Percentiles rank a stretch among this genome's conserved stretches.
phyloP scores from a whole-genome alignment of 2,797 vertebrate genomes.

The Tapera naevia region DNA sequence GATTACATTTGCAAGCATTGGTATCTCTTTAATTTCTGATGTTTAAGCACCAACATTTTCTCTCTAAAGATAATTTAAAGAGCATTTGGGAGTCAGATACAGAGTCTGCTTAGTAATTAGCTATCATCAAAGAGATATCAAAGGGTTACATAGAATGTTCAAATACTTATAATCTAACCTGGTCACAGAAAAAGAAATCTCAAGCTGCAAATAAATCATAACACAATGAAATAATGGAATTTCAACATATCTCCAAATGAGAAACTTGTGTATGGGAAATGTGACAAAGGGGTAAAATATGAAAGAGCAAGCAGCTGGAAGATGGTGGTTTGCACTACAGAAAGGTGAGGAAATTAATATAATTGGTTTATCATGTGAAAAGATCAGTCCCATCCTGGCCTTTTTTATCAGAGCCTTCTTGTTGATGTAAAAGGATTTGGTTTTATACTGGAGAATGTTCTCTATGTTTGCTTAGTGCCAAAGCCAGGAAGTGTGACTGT shows the following conservation, averaged over 20 bases:
- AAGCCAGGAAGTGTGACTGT: not conserved
- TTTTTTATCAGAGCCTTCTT: not conserved
- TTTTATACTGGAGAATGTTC: not conserved
- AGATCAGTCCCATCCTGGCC: not conserved
- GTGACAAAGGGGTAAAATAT: not conserved
- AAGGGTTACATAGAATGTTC: not conserved
- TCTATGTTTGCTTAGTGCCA: not conserved
- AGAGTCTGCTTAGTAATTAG: not conserved
- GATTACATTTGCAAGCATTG: not conserved
- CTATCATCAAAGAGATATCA: not conserved
- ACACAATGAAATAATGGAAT: not conserved
- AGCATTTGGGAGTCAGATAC: not conserved
- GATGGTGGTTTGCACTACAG: not conserved
- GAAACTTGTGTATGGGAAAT: not conserved
- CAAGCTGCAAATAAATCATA: not conserved
- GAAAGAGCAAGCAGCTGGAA: not conserved
- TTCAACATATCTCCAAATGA: not conserved
- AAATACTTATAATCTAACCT: not conserved
- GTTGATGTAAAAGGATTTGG: not conserved
- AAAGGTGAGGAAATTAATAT: not conserved
- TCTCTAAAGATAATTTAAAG: not conserved
- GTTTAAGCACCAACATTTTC: not conserved
- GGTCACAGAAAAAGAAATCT: not conserved
- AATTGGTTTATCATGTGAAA: not conserved
- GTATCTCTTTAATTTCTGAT: not conserved